phyloP scores from a whole-genome alignment of 2,113 vertebrate species.

The Xenopus laevis region DNA sequence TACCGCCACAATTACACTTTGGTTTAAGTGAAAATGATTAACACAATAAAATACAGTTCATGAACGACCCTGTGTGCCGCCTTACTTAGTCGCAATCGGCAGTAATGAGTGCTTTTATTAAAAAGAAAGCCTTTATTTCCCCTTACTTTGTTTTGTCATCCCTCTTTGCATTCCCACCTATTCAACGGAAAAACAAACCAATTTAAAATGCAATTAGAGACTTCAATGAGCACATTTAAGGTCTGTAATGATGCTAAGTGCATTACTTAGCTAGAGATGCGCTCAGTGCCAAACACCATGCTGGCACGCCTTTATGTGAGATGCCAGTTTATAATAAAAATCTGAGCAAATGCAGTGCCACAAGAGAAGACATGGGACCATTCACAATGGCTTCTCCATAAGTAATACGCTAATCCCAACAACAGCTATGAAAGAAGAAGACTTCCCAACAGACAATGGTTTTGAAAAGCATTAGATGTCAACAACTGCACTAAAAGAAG shows the following conservation, averaged over 20 bases:
- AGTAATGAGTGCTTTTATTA: constrained; percentile 39
- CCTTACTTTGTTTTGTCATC: constrained; percentile 15
- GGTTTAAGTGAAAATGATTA: constrained; percentile 18
- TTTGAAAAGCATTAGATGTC: too few species aligned
- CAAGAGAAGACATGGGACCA: background rate
- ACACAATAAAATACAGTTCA: constrained; percentile 14
- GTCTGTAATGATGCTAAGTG: constrained; percentile 44
- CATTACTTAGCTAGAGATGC: constrained; percentile 41
- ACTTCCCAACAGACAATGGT: too few species aligned
- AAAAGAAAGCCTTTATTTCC: constrained; percentile 11
- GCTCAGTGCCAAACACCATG: constrained; percentile 37
- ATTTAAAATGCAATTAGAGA: constrained; percentile 46
- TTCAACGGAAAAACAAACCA: constrained; percentile 45
- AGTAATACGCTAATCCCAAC: background rate
- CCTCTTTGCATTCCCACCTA: constrained; percentile 6
- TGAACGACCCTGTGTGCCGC: background rate
- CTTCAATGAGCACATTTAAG: constrained; percentile 43
- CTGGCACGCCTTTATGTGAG: constrained; percentile 34
- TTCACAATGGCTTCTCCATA: background rate
- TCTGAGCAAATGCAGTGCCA: background rate
- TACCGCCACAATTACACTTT: constrained; percentile 8
- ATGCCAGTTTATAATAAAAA: constrained; percentile 40
- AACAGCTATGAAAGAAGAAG: background rate
- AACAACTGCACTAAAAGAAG: too few species aligned
- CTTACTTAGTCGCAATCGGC: constrained; percentile 5